These are phyloP conservation scores for Sialia sialis DNA, from an alignment of 2,113 vertebrate genomes.

Conservation along the genomic window DNA sequence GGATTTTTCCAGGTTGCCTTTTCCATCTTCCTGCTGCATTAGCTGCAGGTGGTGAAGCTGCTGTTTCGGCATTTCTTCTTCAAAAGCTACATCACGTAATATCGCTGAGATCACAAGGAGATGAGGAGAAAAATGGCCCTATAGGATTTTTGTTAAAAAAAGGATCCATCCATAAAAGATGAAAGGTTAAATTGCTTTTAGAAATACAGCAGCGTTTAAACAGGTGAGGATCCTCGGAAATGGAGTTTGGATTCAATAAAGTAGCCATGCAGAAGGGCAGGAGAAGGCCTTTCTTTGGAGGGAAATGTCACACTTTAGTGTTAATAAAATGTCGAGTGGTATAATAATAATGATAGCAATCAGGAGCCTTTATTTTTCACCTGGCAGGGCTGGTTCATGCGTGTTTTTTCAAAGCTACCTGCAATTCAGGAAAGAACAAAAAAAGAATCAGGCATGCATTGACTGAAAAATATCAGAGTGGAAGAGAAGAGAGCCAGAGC, in stretches of 20 bases:
- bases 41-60: constrained; percentile 65
- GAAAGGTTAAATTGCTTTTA: constrained; percentile 69
- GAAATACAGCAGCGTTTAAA: constrained; percentile 62
- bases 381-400: constrained; percentile 44
- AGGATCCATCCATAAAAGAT: constrained; percentile 65
- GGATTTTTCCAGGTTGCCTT: constrained; percentile 65
- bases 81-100: constrained; percentile 65
- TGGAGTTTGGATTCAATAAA: constrained; percentile 58
- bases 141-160: constrained; percentile 68
- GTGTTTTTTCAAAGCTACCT: constrained; percentile 61
- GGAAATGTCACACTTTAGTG: constrained; percentile 61
- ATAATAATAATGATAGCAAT: constrained; percentile 58
- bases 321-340: constrained; percentile 57
- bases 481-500: constrained; percentile 27
- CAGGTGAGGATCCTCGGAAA: constrained; percentile 60
- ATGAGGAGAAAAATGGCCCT: constrained; percentile 65
- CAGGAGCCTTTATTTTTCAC: constrained; percentile 64
- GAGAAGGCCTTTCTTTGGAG: constrained; percentile 58
- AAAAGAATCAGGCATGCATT: constrained; percentile 35
- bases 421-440: constrained; percentile 62
- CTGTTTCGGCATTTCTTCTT: constrained; percentile 69
- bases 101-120: constrained; percentile 65
- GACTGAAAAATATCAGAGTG: constrained; percentile 49
- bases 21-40: constrained; percentile 50
- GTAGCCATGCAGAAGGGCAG: constrained; percentile 60